Evolutionary conservation across 2,888 invertebrate species (phyloP).

Genomic region (Drosophila lutescens): DNA sequence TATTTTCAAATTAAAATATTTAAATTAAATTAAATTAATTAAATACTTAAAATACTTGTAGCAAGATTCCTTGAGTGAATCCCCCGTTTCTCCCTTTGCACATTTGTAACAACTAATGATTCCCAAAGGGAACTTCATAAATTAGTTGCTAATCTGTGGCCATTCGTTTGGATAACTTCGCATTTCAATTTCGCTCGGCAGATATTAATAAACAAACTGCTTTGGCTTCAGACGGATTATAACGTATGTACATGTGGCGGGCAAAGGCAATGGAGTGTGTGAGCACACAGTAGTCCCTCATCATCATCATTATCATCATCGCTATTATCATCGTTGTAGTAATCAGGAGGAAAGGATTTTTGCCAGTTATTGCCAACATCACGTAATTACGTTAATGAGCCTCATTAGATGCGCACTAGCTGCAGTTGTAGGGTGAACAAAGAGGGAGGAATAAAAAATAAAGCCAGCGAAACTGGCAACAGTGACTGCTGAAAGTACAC

Average conservation of each 20-base stretch:
- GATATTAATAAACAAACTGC: conserved; percentile 10
- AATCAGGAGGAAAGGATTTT: conserved; percentile 37
- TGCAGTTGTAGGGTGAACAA: conserved; percentile 2
- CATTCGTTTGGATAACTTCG: conserved; percentile 14
- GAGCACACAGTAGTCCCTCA: conserved; percentile 18
- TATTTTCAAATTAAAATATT: too few species aligned
- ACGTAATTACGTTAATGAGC: conserved; percentile 72
- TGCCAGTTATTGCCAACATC: conserved; percentile 45
- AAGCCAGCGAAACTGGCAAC: not conserved
- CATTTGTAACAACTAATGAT: not conserved
- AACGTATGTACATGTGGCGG: conserved; percentile 1
- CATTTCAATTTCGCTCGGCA: conserved; percentile 13
- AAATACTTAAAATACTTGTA: not conserved
- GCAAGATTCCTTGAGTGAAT: not conserved
- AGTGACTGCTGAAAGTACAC: conserved; percentile 20
- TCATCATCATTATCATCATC: not conserved
- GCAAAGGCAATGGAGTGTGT: conserved; percentile 38
- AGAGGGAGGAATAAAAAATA: too few species aligned
- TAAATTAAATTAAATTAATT: too few species aligned
- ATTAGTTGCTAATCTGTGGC: conserved; percentile 15
- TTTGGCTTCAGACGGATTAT: conserved; percentile 9
- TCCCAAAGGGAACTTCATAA: conserved; percentile 1
- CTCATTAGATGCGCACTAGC: conserved; percentile 59
- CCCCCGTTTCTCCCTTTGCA: too few species aligned
- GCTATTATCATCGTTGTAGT: conserved; percentile 2